Percentiles rank a stretch among this genome's conserved stretches.
phyloP scores from a whole-genome alignment of 2,888 invertebrate genomes.

The Lasioglossum zephyrum region DNA sequence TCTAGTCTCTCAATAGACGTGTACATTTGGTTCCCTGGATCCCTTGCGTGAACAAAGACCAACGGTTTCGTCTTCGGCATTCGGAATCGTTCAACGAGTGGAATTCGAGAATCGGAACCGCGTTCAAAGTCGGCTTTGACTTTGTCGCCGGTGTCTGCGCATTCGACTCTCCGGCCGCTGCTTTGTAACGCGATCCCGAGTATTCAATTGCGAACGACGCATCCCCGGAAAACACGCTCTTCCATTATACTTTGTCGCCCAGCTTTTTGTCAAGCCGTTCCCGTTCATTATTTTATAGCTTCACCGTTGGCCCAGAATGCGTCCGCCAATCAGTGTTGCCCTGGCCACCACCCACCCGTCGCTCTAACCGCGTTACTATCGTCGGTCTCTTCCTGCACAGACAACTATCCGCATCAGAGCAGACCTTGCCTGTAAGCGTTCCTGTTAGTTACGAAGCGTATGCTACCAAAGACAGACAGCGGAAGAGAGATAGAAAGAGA shows the following conservation, averaged over 20 bases:
- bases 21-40: not conserved
- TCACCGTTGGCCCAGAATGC: constrained; percentile 15
- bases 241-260: not conserved
- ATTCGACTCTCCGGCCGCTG: not conserved
- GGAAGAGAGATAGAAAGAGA: not conserved
- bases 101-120: not conserved
- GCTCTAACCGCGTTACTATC: constrained; percentile 23
- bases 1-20: not conserved
- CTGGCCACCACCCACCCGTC: constrained; percentile 27
- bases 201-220: constrained; percentile 17
- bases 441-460: not conserved
- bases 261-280: constrained; percentile 8
- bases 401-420: constrained; percentile 7
- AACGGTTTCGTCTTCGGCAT: not conserved
- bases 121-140: not conserved
- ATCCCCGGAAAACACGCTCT: not conserved
- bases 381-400: constrained; percentile 31
- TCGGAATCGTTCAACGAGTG: not conserved
- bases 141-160: not conserved
- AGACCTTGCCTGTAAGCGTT: constrained; percentile 23
- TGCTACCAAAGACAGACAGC: not conserved
- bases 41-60: not conserved
- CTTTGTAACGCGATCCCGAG: not conserved
- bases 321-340: constrained; percentile 9
- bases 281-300: constrained; percentile 44